Conservation (phyloP, 2,797 vertebrate genomes). For the Danio aesculapii region DNA sequence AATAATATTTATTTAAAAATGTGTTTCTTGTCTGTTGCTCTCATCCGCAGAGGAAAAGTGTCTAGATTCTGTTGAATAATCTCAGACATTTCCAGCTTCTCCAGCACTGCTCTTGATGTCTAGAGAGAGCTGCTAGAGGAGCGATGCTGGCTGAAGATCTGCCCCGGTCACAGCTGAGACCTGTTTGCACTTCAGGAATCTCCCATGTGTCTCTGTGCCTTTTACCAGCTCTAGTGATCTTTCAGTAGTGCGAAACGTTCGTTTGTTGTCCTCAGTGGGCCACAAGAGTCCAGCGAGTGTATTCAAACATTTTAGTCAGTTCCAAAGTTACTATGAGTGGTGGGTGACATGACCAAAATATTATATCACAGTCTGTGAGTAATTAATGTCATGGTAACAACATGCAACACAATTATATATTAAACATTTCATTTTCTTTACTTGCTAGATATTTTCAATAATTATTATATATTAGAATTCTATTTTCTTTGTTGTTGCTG, state of each 20-base stretch:
- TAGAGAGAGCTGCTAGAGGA: slow-evolving; percentile 90
- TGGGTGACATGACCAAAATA: not conserved
- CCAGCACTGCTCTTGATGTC: slow-evolving; percentile 92
- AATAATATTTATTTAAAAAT: not conserved
- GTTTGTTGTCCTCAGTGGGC: not conserved
- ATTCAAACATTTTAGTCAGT: slow-evolving; percentile 49
- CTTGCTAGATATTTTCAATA: no score
- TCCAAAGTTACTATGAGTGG: not conserved
- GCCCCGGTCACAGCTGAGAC: slow-evolving; percentile 89
- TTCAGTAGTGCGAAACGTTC: slow-evolving; percentile 69
- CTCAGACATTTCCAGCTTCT: not conserved
- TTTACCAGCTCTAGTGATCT: slow-evolving; percentile 92
- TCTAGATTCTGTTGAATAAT: slow-evolving; percentile 76
- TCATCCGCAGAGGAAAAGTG: not conserved
- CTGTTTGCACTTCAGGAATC: slow-evolving; percentile 96
- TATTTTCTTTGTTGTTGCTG: no score
- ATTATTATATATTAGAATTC: no score
- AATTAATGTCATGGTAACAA: not conserved
- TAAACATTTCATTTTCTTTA: no score
- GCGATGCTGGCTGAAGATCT: slow-evolving; percentile 90
- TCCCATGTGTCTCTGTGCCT: slow-evolving; percentile 94
- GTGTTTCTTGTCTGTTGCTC: not conserved
- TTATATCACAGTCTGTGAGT: not conserved
- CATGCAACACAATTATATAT: no score
- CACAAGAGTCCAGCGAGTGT: not conserved